Percentiles rank a stretch among this genome's conserved stretches.
phyloP scores from a whole-genome alignment of 1,140 invertebrate species.

The Papilio xuthus region DNA sequence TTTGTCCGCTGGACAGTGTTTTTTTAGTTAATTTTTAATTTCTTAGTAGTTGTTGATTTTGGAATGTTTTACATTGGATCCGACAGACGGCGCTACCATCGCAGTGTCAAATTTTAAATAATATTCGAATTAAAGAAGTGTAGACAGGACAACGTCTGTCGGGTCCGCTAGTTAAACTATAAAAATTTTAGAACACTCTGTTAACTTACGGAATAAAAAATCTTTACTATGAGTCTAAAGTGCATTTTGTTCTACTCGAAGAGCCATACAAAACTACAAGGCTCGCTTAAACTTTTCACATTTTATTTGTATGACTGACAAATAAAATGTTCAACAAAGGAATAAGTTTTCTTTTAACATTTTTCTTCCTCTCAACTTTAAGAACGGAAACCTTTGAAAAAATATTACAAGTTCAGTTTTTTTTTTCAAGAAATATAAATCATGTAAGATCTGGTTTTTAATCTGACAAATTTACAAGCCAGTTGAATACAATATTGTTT shows the following conservation, averaged over 20 bases:
- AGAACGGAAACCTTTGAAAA: neutral
- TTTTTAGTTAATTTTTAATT: no score
- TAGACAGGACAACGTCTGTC: no score
- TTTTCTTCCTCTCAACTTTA: neutral
- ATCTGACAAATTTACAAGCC: no score
- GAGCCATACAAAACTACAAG: neutral
- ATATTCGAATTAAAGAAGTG: no score
- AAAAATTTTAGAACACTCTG: neutral
- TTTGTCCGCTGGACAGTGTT: no score
- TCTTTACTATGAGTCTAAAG: neutral
- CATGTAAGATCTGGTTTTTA: no score
- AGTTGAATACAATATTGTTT: no score
- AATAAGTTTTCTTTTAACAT: slow-evolving; percentile 11
- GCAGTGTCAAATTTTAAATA: no score
- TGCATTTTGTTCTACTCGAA: slow-evolving; percentile 11
- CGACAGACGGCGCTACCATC: no score
- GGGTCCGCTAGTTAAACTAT: no score
- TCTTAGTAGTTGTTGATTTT: no score
- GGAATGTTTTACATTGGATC: no score
- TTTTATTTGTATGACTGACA: slow-evolving; percentile 25
- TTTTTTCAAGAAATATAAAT: neutral
- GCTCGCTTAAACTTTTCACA: neutral
- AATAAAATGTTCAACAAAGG: slow-evolving; percentile 23
- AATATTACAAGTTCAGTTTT: slow-evolving; percentile 7
- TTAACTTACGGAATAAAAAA: neutral